Base-by-base conservation (phyloP, 1,140 invertebrate genomes). In the Trypoxylus dichotomus region DNA sequence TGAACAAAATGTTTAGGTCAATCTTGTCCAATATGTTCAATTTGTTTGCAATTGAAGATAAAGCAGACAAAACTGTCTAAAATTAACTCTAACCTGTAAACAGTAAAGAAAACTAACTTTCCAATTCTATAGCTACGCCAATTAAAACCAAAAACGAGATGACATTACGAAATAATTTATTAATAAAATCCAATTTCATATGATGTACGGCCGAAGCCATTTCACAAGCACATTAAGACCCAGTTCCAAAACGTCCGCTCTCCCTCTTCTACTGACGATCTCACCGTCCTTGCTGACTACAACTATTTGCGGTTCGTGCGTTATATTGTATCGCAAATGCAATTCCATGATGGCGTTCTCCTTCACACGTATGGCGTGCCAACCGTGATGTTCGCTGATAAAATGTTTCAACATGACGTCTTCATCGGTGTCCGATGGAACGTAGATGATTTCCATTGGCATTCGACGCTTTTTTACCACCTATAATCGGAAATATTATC, bases 291-390 rank as follows among this genome's bases (percentile, higher is more conserved):
- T 79, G 76, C 43, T 79, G 1, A 81, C 60, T 2, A 82, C 81
- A 21, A 78, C 72, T 43, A 82, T 47, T 27, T 75, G 76, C 1
- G 81, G 81, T 2, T 79, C 68, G 58, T 42, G 27, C 1, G 79
- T 79, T 41, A 81, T 75, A 11, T 43, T 74, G 76, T 54, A 82
- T 29, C 41, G 60, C 41, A 47, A 75, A 37, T 74, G 73, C 29
- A 71, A 10, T 43, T 76, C 78, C 29, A 19, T 71, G 24, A 76
- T 54, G 19, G 71, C 47, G 37, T 41, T 6, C 21, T 79, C 77
- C 24, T 77, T 76, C 41, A 63, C 80, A 24, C 77, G 78, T 27
- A 84, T 68, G 37, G 80, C 82, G 76, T 79, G 81, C 83, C 83
- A 84, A 32, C 79, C 75, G 11, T 82, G 81, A 29, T 84, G 82